These are phyloP conservation scores for Monodelphis domestica DNA, from an alignment of 2,797 vertebrate genomes.

Conservation along the genomic window DNA sequence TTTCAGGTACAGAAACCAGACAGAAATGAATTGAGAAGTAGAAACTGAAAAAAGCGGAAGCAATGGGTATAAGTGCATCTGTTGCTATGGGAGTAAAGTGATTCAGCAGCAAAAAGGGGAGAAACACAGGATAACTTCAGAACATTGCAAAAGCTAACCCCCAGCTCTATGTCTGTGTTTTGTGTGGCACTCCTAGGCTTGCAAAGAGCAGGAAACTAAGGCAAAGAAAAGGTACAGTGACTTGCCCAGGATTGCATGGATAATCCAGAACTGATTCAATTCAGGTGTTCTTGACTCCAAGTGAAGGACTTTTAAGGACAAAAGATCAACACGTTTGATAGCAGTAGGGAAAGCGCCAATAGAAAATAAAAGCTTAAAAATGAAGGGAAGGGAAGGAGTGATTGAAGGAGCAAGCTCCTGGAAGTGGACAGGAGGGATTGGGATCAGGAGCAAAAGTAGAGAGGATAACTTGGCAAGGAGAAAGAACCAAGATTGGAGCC, in stretches of 20 bases:
- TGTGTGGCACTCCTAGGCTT: background rate
- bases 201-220: background rate
- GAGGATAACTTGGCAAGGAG: background rate
- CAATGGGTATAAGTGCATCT: background rate
- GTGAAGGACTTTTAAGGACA: background rate
- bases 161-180: background rate
- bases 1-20: background rate
- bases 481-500: background rate
- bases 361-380: background rate
- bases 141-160: background rate
- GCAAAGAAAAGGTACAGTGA: background rate
- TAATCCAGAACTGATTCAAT: background rate
- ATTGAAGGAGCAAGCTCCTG: background rate
- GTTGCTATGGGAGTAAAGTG: too few relatives aligned
- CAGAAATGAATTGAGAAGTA: background rate
- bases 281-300: background rate
- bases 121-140: background rate
- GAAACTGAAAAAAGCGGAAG: background rate
- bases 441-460: background rate
- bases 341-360: background rate
- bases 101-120: background rate
- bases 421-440: background rate
- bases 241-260: background rate
- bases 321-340: background rate
- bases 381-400: background rate